Percentiles rank a stretch among this genome's conserved stretches.
Conservation (phyloP, 2,113 vertebrate genomes). For the Pluvialis apricaria region DNA sequence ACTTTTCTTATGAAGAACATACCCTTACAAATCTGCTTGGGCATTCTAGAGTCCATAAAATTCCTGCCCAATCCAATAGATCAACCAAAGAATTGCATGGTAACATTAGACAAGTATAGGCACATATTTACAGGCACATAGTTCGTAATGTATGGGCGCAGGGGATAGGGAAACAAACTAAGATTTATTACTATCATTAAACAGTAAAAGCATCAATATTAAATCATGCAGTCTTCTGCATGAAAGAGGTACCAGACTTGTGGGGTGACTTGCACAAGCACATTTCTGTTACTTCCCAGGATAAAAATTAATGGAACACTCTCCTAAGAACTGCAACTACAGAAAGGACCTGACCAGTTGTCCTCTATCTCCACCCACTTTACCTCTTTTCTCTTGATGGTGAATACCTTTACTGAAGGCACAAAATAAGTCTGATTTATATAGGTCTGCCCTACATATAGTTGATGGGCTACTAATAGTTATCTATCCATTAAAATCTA, state of each 20-base stretch:
- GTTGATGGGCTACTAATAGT: neutral
- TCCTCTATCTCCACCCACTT: neutral
- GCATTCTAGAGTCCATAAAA: neutral
- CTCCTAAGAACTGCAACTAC: neutral
- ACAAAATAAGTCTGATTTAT: neutral
- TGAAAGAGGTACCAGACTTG: neutral
- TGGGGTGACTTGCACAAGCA: neutral
- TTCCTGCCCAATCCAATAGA: neutral
- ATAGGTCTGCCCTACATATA: neutral
- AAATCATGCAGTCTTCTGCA: neutral
- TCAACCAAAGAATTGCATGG: neutral
- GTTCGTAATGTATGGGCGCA: neutral
- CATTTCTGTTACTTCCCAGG: neutral
- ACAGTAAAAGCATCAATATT: neutral
- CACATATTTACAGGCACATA: neutral
- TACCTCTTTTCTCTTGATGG: neutral
- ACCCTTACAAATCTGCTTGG: neutral
- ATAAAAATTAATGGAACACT: neutral
- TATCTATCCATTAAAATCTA: neutral
- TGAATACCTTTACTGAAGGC: neutral
- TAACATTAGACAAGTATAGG: neutral
- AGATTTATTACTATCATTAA: neutral
- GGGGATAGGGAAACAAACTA: neutral
- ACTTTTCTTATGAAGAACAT: neutral
- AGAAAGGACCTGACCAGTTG: neutral